Base-by-base conservation (phyloP, 2,113 vertebrate genomes). In the Cyanocitta stelleri region DNA sequence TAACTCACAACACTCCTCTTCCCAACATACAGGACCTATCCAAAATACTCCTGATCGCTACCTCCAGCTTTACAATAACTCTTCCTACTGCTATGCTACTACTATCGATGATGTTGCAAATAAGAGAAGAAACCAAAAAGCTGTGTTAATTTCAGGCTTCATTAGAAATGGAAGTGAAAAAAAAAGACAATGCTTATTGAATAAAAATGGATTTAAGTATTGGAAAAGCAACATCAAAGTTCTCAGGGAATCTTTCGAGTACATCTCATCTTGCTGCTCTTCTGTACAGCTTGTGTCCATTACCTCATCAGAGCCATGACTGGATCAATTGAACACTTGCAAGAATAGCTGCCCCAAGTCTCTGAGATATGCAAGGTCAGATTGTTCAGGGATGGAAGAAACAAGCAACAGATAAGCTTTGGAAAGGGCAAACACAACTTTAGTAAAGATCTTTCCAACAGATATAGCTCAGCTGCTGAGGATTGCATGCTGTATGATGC, bases 131-230 rank as follows among this genome's bases (percentile, higher is more conserved):
- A 91, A 68, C 10, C 13, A 82, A 85, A 85, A 84, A 76, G 32
- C 22, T 39, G 11, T 78, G 48, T 58, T 96, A 77, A 94, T 94
- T 92, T 92, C 71, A 95, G 85, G 51, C 62, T 83, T 94, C 80
- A 52, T 90, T 94, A 94, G 72, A 90, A 85, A 71, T 16, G 27
- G 24, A 93, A 85, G 52, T 48, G 26, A 48, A 87, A 77, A 95
- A 75, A 61, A 78, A 51, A 16, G 66, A 39, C 44, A 64, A 26
- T 5, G 6, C 49, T 81, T 91, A 56, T 13, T 69, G 51, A 90
- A 90, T 3, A 3, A 55, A 90, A 94, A 88, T 62, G 20, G 72
- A 90, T 48, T 81, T 23, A 46, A 82, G 58, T 33, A 78, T 16
- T 83, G 77, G 62, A 69, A 82, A 87, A 78, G 24, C 21, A 74